Conservation (phyloP, 1,140 invertebrate genomes). For the Kradibia gibbosae region DNA sequence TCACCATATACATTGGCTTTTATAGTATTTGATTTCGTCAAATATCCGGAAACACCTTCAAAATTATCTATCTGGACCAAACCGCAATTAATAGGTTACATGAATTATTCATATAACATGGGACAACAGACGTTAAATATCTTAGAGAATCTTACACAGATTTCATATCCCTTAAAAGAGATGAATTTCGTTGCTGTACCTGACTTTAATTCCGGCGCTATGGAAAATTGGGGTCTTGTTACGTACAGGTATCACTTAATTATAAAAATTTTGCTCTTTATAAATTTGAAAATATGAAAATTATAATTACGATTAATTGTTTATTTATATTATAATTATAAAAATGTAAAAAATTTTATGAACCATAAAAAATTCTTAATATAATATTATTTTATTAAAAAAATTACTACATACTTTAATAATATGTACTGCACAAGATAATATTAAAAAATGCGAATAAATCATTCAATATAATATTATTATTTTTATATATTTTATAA, state of each 20-base stretch:
- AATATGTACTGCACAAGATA: too few relatives aligned
- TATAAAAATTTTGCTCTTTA: too few relatives aligned
- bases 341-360: too few relatives aligned
- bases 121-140: conserved; percentile 69
- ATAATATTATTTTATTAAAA: too few relatives aligned
- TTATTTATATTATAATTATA: too few relatives aligned
- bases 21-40: conserved; percentile 68
- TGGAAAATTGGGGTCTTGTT: conserved; percentile 76
- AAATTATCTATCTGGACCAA: conserved; percentile 73
- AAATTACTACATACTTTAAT: too few relatives aligned
- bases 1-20: conserved; percentile 90
- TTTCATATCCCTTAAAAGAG: conserved; percentile 71
- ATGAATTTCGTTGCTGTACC: conserved; percentile 83
- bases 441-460: too few relatives aligned
- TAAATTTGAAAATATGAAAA: too few relatives aligned
- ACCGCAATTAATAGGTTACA: conserved; percentile 75
- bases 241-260: conserved; percentile 72
- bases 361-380: too few relatives aligned
- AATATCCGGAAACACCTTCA: neutral
- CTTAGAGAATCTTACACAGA: conserved; percentile 62
- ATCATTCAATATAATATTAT: too few relatives aligned
- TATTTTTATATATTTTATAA: too few relatives aligned
- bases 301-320: too few relatives aligned
- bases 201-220: conserved; percentile 72
- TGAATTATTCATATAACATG: conserved; percentile 71